A percentile compares a stretch with the other conserved stretches of the same genome.
These are phyloP conservation scores for Azorinus chamasolen DNA, from an alignment of 2,888 invertebrate genomes.

Conservation along the genomic window DNA sequence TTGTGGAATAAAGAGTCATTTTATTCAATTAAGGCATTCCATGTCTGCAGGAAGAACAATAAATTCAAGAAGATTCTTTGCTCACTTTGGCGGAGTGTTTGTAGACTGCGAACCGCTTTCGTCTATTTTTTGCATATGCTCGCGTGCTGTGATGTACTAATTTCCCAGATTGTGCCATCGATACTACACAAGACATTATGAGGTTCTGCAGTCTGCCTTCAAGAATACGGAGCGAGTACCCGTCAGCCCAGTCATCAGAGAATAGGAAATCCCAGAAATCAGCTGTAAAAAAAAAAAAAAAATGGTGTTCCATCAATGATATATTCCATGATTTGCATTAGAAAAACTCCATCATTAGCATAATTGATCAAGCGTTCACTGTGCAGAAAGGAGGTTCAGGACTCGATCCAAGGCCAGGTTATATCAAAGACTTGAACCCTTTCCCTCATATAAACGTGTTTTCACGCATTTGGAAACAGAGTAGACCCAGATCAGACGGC, in stretches of 20 bases:
- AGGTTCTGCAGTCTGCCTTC: constrained; percentile 54
- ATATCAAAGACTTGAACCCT: too few relatives aligned
- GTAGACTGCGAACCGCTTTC: constrained; percentile 36
- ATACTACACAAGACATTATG: constrained; percentile 29
- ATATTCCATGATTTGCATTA: background rate
- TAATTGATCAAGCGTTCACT: background rate
- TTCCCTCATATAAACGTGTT: too few relatives aligned
- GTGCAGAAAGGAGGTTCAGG: too few relatives aligned
- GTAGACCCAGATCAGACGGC: too few relatives aligned
- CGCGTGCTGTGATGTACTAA: constrained; percentile 54
- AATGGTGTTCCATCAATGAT: too few relatives aligned
- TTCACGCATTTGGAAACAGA: too few relatives aligned
- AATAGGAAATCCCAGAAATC: constrained; percentile 63
- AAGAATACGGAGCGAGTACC: constrained; percentile 54
- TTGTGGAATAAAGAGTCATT: too few relatives aligned
- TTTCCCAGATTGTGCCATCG: constrained; percentile 20
- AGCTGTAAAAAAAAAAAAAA: constrained; percentile 45
- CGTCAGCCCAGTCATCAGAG: constrained; percentile 48
- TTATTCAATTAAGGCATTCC: too few relatives aligned
- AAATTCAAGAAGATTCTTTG: background rate
- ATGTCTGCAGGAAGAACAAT: too few relatives aligned
- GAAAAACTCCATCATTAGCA: background rate
- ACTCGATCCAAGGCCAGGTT: too few relatives aligned
- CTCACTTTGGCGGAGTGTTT: constrained; percentile 38
- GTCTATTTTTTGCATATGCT: constrained; percentile 51